phyloP scores from a whole-genome alignment of 2,797 vertebrate genomes.

The Enteromius mattozi region DNA sequence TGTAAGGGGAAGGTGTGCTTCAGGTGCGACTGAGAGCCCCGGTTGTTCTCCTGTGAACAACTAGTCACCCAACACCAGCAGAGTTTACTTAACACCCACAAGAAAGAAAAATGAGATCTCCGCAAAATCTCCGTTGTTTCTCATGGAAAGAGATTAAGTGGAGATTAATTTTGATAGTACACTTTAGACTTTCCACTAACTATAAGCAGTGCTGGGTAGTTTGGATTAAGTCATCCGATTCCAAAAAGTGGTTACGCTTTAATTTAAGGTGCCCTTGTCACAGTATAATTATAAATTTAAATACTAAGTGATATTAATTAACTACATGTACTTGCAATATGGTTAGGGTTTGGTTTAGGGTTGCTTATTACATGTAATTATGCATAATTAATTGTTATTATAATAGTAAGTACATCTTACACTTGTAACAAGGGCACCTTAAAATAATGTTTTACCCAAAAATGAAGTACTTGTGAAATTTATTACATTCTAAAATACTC shows the following conservation, averaged over 20 bases:
- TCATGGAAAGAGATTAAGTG: neutral
- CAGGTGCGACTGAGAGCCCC: constrained; percentile 62
- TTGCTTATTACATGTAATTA: too few species aligned
- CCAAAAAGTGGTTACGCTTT: neutral
- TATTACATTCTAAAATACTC: neutral
- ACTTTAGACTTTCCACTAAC: neutral
- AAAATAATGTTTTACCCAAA: too few species aligned
- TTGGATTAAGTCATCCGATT: neutral
- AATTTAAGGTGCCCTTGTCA: too few species aligned
- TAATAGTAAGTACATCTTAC: too few species aligned
- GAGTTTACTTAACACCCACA: constrained; percentile 30
- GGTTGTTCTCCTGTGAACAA: constrained; percentile 30
- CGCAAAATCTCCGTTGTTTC: neutral
- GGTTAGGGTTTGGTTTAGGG: too few species aligned
- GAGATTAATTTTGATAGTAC: neutral
- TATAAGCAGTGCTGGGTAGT: neutral
- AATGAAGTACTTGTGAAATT: neutral
- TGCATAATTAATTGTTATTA: too few species aligned
- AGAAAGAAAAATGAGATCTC: neutral
- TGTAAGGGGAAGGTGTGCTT: constrained; percentile 71
- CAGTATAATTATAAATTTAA: too few species aligned
- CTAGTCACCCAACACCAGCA: constrained; percentile 54
- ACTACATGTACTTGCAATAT: too few species aligned
- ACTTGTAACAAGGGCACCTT: too few species aligned
- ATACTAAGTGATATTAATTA: too few species aligned